Base-by-base conservation (phyloP, 2,113 vertebrate species). In the Cyprinodon variegatus region DNA sequence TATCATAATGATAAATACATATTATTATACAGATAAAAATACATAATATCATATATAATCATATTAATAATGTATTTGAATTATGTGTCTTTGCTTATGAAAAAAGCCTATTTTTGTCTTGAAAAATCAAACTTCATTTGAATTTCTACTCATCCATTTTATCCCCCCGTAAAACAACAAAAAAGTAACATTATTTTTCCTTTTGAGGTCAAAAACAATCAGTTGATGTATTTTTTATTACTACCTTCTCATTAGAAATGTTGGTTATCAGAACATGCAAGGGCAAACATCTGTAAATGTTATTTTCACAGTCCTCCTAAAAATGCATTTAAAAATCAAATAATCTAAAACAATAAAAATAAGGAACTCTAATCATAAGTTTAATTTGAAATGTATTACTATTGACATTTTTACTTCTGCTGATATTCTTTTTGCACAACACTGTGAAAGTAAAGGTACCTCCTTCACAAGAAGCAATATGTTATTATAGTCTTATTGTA, bases 381-480 rank as follows among this genome's bases (percentile, higher is more conserved):
- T 29, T 29, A 29, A 29, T 29, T 29, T 1, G 1, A 29, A 29
- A 29, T 29, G 40, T 1, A 9, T 12, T 6, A 13, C 46, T 72
- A 70, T 41, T 76, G 50, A 17, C 3, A 17, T 50, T 11, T 0
- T 69, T 68, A 61, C 68, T 65, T 72, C 59, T 77, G 48, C 77
- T 70, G 74, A 80, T 76, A 74, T 69, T 68, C 50, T 72, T 22
- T 29, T 74, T 83, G 39, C 79, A 77, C 63, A 70, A 72, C 72
- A 70, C 60, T 62, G 41, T 60, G 53, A 62, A 70, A 81, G 57
- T 13, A 72, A 72, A 79, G 82, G 59, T 39, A 50, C 85, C 80
- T 76, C 70, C 74, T 46, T 45, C 22, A 74, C 84, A 86, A 89
- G 90, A 92, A 92, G 84, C 63, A 80, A 85, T 90, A 72, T 46